Evolutionary conservation across 2,797 vertebrate species (phyloP).

Genomic region (Salarias fasciatus): DNA sequence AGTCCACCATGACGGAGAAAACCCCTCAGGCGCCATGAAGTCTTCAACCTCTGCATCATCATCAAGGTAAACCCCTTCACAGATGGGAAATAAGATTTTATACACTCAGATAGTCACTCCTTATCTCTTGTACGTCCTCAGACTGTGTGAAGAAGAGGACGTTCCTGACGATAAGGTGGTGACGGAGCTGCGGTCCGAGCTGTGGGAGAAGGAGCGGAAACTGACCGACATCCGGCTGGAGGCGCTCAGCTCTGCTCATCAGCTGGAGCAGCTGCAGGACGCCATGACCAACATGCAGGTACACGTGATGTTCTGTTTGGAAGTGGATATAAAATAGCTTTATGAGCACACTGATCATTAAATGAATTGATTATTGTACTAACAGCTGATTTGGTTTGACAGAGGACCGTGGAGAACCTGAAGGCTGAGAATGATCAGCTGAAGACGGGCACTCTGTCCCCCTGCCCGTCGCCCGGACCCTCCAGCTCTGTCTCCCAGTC

Average conservation of each 20-base stretch:
- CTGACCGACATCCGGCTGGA: constrained; percentile 96
- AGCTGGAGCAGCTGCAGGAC: constrained; percentile 96
- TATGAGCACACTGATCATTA: too few species aligned
- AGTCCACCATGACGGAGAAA: constrained; percentile 84
- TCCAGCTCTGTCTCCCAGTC: constrained; percentile 83
- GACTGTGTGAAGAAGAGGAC: constrained; percentile 83
- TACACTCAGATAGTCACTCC: neutral
- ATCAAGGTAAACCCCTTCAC: constrained; percentile 75
- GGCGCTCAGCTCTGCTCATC: constrained; percentile 95
- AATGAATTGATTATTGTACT: neutral
- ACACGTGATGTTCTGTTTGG: neutral
- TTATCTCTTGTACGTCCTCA: constrained; percentile 52
- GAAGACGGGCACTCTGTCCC: constrained; percentile 85
- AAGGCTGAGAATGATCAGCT: constrained; percentile 96
- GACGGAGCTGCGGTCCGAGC: constrained; percentile 90
- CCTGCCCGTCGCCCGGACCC: constrained; percentile 79
- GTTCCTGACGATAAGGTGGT: constrained; percentile 91
- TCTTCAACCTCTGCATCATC: constrained; percentile 85
- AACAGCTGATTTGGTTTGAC: neutral
- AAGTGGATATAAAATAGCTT: neutral
- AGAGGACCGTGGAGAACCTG: constrained; percentile 95
- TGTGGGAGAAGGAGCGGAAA: constrained; percentile 99
- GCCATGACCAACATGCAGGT: constrained; percentile 99
- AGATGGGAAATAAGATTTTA: too few species aligned
- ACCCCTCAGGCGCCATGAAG: constrained; percentile 76